Conservation (phyloP, 2,888 invertebrate genomes). For the Drosophila atroscutellata region DNA sequence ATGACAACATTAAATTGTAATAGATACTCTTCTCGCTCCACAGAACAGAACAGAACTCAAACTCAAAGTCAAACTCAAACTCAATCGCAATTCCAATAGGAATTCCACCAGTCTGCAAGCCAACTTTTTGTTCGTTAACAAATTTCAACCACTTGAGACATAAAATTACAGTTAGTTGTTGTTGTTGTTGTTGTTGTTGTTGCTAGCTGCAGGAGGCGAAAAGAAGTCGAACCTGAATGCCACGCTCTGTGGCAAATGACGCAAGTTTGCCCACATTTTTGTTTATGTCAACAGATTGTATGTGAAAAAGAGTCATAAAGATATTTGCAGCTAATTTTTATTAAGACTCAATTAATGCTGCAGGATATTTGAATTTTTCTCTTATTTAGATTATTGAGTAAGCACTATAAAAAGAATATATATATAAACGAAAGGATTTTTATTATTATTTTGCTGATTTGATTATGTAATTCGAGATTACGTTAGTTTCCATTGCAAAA, state of each 20-base stretch:
- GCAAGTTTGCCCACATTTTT: slow-evolving; percentile 30
- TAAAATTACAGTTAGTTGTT: slow-evolving; percentile 62
- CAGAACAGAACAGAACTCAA: not conserved
- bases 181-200: slow-evolving; percentile 17
- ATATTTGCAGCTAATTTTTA: slow-evolving; percentile 14
- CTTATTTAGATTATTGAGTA: not conserved
- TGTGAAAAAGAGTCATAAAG: slow-evolving; percentile 23
- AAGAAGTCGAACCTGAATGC: slow-evolving; percentile 45
- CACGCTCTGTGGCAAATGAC: slow-evolving; percentile 21
- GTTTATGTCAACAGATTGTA: slow-evolving; percentile 23
- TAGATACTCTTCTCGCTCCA: slow-evolving; percentile 32
- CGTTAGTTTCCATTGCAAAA: slow-evolving; percentile 2
- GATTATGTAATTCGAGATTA: slow-evolving; percentile 27
- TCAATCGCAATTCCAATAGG: slow-evolving; percentile 1
- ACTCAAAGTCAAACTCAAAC: slow-evolving; percentile 18
- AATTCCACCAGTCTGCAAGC: slow-evolving; percentile 34
- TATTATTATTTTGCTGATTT: not conserved
- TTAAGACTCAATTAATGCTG: not conserved
- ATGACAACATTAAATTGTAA: slow-evolving; percentile 71
- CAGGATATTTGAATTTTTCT: not conserved
- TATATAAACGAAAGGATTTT: not conserved
- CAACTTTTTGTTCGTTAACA: slow-evolving; percentile 38
- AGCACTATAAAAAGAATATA: not conserved
- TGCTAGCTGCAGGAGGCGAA: slow-evolving; percentile 13
- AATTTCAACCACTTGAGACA: slow-evolving; percentile 67